Conservation (phyloP, 2,888 invertebrate genomes). For the Spisula subtruncata region DNA sequence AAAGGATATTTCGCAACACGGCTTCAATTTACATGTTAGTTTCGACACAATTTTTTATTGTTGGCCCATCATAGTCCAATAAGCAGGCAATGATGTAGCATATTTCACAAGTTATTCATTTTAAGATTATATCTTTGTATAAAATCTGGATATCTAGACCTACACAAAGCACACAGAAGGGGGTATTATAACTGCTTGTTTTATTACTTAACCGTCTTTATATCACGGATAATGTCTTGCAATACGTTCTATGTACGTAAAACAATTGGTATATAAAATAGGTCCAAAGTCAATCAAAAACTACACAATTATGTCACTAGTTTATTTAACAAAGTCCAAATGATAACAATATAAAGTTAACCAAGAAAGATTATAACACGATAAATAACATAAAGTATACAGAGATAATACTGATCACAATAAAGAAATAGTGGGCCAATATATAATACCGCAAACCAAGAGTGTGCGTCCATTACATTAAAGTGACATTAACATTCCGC, state of each 20-base stretch:
- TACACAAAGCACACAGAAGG: not conserved
- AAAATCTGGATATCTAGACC: not conserved
- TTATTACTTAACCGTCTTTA: not conserved
- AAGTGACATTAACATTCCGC: too few relatives aligned
- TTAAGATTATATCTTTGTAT: not conserved
- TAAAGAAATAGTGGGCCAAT: not conserved
- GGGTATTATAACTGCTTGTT: not conserved
- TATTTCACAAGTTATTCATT: not conserved
- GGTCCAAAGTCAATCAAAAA: constrained; percentile 27
- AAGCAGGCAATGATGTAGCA: not conserved
- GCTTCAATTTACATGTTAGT: not conserved
- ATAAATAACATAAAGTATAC: constrained; percentile 8
- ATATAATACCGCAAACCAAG: not conserved
- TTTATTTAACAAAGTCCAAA: not conserved
- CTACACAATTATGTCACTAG: constrained; percentile 17
- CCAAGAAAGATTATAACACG: not conserved
- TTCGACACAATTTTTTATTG: not conserved
- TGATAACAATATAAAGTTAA: constrained; percentile 28
- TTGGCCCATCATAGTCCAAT: not conserved
- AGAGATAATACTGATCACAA: not conserved
- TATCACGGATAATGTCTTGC: not conserved
- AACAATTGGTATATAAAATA: not conserved
- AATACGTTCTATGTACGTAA: not conserved
- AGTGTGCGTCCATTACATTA: too few relatives aligned
- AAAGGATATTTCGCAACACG: not conserved